phyloP scores from a whole-genome alignment of 92 coral and sea anemone genomes.

The Pocillopora grandis region DNA sequence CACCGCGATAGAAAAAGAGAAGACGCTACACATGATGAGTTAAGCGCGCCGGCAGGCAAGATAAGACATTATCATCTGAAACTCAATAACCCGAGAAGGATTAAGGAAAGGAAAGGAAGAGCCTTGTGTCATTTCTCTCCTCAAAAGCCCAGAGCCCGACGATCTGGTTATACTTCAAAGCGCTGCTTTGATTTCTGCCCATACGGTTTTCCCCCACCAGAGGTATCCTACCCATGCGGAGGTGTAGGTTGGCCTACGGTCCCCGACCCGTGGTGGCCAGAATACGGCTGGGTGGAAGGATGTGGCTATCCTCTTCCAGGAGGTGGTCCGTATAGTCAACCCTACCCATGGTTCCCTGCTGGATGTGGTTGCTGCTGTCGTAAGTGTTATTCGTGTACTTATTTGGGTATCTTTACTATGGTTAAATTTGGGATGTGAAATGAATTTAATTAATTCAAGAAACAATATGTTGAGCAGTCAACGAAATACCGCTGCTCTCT shows the following conservation, averaged over 20 bases:
- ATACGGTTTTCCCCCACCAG: not conserved
- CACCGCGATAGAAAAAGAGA: not conserved
- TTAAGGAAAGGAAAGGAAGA: too few species aligned
- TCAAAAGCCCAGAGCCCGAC: not conserved
- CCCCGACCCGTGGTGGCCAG: constrained; percentile 14
- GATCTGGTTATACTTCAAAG: not conserved
- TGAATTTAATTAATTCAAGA: too few species aligned
- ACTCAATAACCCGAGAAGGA: not conserved
- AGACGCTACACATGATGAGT: not conserved
- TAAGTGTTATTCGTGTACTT: not conserved
- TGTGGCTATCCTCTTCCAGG: not conserved
- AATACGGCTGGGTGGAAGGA: constrained; percentile 27
- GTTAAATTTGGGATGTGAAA: too few species aligned
- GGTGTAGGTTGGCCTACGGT: constrained; percentile 1
- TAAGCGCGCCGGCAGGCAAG: not conserved
- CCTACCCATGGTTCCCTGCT: not conserved
- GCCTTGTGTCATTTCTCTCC: not conserved
- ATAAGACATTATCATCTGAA: not conserved
- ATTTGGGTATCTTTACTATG: too few species aligned
- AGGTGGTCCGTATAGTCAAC: constrained; percentile 2
- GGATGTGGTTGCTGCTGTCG: constrained; percentile 15
- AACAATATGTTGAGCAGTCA: too few species aligned
- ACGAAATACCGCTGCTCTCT: too few species aligned
- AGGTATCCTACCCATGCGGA: not conserved
- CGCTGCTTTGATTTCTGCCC: not conserved